Evolutionary conservation across 2,113 vertebrate genomes (phyloP).

Genomic region (Cavia porcellus): DNA sequence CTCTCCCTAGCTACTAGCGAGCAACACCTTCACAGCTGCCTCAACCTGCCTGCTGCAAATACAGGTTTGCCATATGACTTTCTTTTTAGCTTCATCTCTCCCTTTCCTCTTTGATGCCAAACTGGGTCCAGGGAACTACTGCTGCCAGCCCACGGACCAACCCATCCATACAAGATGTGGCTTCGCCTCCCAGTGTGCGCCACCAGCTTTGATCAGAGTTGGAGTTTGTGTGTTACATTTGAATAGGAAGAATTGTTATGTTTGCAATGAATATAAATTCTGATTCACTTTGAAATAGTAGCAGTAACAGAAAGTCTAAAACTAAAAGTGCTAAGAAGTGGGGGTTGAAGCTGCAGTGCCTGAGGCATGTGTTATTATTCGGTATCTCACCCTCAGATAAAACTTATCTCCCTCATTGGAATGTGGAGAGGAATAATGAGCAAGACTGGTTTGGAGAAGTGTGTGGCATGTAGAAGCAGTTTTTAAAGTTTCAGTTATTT

Average conservation of each 20-base stretch:
- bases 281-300: slow-evolving; percentile 50
- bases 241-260: slow-evolving; percentile 12
- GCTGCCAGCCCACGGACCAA: background rate
- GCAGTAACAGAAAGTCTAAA: slow-evolving; percentile 1
- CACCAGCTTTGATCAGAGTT: background rate
- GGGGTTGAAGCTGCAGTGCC: background rate
- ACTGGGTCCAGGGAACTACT: background rate
- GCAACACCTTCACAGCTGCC: background rate
- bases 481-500: slow-evolving; percentile 1
- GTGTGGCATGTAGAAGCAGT: background rate
- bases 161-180: background rate
- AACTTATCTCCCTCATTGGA: background rate
- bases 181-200: background rate
- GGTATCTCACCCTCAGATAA: slow-evolving; percentile 6
- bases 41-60: background rate
- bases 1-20: background rate
- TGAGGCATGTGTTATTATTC: slow-evolving; percentile 2
- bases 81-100: background rate
- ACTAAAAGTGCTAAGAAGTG: background rate
- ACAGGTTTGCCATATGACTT: background rate
- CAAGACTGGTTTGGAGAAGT: background rate
- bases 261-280: slow-evolving; percentile 43
- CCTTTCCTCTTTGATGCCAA: background rate
- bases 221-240: slow-evolving; percentile 31
- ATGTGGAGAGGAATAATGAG: slow-evolving; percentile 29